Evolutionary conservation across 2,888 invertebrate species (phyloP), one percentile per base, ranked within the genome.

Genomic region (Heliconius ismenius): DNA sequence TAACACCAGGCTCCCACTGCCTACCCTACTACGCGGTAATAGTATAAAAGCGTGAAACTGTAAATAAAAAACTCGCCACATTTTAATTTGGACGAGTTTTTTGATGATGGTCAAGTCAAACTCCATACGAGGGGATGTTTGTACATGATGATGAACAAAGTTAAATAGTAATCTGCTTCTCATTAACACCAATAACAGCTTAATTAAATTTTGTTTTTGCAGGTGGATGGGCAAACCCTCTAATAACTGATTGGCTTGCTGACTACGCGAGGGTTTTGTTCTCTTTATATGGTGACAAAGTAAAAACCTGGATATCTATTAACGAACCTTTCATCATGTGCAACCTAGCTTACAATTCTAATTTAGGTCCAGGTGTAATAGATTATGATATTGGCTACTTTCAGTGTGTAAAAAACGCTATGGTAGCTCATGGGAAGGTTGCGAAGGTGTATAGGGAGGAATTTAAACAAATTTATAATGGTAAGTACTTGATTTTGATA

Each of bases 231-330:
- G 72, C 90, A 97, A 96, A 96, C 84, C 94, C 95, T 0, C 89
- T 94, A 73, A 94, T 96, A 0, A 90, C 93, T 21, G 94, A 95
- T 24, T 92, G 95, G 85, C 96, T 95, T 82, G 92, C 88, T 60
- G 95, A 96, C 79, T 96, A 95, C 83, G 95, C 96, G 0, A 89
- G 92, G 26, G 81, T 96, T 0, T 86, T 95, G 1, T 95, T 93
- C 83, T 88, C 91, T 11, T 88, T 95, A 79, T 95, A 92, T 81
- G 96, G 95, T 0, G 95, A 95, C 81, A 92, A 95, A 60, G 95
- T 96, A 0, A 95, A 92, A 84, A 88, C 91, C 63, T 97, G 97
- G 96, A 94, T 96, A 1, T 97, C 97, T 0, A 91, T 97, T 63
- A 97, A 97, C 84, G 97, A 97, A 82, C 96, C 96, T 0, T 83